phyloP scores from a whole-genome alignment of 2,113 vertebrate genomes.

The Megaptera novaeangliae region DNA sequence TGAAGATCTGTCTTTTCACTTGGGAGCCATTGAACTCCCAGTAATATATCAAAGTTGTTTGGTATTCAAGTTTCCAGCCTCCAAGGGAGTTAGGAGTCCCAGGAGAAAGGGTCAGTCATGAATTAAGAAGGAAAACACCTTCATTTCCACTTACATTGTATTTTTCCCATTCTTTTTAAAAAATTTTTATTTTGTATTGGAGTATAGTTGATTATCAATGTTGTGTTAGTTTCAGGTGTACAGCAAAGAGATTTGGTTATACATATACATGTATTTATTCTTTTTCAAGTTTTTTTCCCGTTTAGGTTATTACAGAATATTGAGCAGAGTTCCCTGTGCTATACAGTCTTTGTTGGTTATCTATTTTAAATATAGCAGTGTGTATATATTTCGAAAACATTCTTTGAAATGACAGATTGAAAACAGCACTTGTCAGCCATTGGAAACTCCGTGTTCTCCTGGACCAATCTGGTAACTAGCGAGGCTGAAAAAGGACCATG shows the following conservation, averaged over 20 bases:
- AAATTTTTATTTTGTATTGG: neutral
- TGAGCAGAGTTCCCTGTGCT: too few species aligned
- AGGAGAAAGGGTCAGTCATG: neutral
- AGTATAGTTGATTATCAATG: neutral
- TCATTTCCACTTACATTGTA: neutral
- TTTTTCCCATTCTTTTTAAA: neutral
- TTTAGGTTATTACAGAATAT: too few species aligned
- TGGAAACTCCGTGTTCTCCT: neutral
- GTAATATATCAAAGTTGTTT: neutral
- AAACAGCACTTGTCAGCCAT: neutral
- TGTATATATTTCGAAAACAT: neutral
- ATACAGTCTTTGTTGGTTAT: too few species aligned
- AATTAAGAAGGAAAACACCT: neutral
- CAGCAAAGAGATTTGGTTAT: neutral
- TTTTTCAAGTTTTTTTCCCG: neutral
- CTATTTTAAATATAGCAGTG: too few species aligned
- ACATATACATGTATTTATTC: neutral
- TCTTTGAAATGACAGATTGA: neutral
- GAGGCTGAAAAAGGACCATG: neutral
- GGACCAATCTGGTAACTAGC: neutral
- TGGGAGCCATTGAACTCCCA: neutral
- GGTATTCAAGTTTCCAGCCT: neutral
- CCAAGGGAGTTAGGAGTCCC: neutral
- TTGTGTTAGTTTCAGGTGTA: neutral
- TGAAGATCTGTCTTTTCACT: slow-evolving; percentile 31